Evolutionary conservation across 2,113 vertebrate genomes (phyloP), one percentile per base, ranked within the genome.

Genomic region (Phoenicopterus ruber): DNA sequence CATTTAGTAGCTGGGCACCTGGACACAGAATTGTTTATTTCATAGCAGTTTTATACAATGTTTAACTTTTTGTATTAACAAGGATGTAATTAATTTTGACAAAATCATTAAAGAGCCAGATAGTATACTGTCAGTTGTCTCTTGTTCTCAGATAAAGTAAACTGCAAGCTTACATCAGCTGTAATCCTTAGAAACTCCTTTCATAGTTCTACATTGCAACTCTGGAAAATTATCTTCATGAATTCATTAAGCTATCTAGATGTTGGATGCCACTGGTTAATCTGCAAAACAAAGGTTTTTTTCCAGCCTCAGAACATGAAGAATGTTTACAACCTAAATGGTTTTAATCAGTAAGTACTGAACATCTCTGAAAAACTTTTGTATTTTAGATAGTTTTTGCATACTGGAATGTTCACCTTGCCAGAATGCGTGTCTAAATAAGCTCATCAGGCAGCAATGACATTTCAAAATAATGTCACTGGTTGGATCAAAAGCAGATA

Each of bases 21-120:
- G 47, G 76, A 84, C 9, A 61, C 7, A 86, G 32, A 92, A 86
- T 73, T 90, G 22, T 67, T 97, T 92, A 73, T 92, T 97, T 94
- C 66, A 77, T 69, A 94, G 70, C 32, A 95, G 84, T 97, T 44
- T 96, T 83, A 97, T 93, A 87, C 42, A 82, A 32, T 85, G 69
- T 94, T 97, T 97, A 96, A 6, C 13, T 87, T 95, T 74, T 93
- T 67, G 71, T 90, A 94, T 90, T 95, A 94, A 86, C 54, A 96
- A 93, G 69, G 44, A 91, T 2, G 38, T 85, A 94, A 97, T 94
- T 93, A 31, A 88, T 95, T 93, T 95, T 91, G 69, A 96, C 78
- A 92, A 92, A 97, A 90, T 93, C 63, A 90, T 97, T 93, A 91
- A 88, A 91, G 55, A 93, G 47, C 17, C 46, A 89, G 32, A 65